Conservation (phyloP, 2,888 invertebrate genomes). For the Drosophila maculinotata region DNA sequence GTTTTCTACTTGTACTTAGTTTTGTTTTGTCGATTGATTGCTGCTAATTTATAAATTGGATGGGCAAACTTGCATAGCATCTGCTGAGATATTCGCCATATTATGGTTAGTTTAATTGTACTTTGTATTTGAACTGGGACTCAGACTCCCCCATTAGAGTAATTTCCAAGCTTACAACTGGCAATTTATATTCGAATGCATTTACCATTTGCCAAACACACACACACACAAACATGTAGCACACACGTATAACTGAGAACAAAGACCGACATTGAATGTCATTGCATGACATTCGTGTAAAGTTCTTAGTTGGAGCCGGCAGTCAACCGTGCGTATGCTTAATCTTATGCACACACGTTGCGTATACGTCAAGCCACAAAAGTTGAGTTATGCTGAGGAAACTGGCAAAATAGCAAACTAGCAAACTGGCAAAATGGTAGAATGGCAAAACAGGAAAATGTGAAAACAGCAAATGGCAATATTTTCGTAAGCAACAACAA, state of each 20-base stretch:
- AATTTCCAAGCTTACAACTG: conserved; percentile 32
- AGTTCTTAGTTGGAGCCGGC: conserved; percentile 28
- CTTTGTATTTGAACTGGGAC: conserved; percentile 22
- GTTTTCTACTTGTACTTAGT: not conserved
- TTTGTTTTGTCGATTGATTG: conserved; percentile 37
- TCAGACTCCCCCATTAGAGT: conserved; percentile 2
- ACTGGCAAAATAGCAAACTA: conserved; percentile 36
- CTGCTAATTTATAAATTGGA: conserved; percentile 34
- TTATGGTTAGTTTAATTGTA: conserved; percentile 47
- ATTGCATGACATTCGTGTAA: conserved; percentile 48
- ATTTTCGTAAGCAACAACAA: conserved; percentile 43
- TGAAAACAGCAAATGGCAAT: conserved; percentile 38
- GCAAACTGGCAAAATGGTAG: conserved; percentile 24
- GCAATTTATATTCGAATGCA: conserved; percentile 50
- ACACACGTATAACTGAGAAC: not conserved
- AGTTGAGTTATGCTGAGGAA: conserved; percentile 58
- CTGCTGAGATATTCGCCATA: conserved; percentile 26
- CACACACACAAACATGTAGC: not conserved
- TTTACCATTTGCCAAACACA: conserved; percentile 24
- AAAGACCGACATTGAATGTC: conserved; percentile 35
- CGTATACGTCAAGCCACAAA: conserved; percentile 72
- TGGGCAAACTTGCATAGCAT: conserved; percentile 21
- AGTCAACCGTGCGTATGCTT: conserved; percentile 69
- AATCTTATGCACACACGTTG: conserved; percentile 70
- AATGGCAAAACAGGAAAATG: conserved; percentile 13